phyloP scores from a whole-genome alignment of 2,797 vertebrate genomes.

The Pyrocephalus nanus region DNA sequence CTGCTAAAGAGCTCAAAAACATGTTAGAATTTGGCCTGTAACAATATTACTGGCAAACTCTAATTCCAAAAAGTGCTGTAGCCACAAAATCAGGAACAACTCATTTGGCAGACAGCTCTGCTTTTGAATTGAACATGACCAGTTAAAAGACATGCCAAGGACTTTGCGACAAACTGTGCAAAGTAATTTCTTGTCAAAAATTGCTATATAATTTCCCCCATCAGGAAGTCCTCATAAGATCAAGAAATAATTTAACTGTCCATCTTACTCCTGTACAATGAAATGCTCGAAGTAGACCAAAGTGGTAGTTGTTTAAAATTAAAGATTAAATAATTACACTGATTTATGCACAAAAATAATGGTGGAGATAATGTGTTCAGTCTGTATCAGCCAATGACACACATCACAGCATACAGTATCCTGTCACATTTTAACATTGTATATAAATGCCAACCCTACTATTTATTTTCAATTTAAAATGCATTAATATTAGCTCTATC shows the following conservation, averaged over 20 bases:
- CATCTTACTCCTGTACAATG: neutral
- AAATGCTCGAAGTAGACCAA: neutral
- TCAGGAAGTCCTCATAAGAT: neutral
- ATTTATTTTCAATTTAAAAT: conserved; percentile 62
- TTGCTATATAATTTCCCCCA: conserved; percentile 42
- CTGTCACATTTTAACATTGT: neutral
- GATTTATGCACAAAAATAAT: neutral
- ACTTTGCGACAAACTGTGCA: neutral
- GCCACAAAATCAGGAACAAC: neutral
- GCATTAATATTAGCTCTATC: conserved; percentile 44
- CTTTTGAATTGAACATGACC: neutral
- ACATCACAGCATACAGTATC: neutral
- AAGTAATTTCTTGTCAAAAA: conserved; percentile 29
- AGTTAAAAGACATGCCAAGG: conserved; percentile 20
- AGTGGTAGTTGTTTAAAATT: conserved; percentile 20
- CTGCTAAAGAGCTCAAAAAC: neutral
- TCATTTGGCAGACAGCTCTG: neutral
- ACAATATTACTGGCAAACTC: neutral
- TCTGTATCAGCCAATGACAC: neutral
- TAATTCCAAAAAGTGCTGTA: neutral
- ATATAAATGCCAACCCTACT: conserved; percentile 11
- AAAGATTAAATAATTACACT: conserved; percentile 47
- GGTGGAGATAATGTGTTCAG: neutral
- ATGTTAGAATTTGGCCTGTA: neutral
- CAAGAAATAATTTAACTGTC: neutral